These are phyloP conservation scores for Eueides isabella DNA, from an alignment of 1,140 invertebrate species.

Conservation along the genomic window DNA sequence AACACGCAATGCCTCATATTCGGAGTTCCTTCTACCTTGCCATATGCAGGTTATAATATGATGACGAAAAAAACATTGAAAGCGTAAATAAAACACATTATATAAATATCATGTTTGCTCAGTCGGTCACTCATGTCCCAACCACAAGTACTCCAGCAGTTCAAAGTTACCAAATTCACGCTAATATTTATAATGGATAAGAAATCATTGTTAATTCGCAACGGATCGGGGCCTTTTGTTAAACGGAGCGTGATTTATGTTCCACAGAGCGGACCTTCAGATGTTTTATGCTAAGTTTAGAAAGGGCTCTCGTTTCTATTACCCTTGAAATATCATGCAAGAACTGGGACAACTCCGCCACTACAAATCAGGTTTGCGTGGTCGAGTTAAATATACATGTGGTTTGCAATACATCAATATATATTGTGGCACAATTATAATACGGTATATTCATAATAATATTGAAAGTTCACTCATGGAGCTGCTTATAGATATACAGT, in stretches of 20 bases:
- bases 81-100: not conserved
- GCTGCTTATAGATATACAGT: too few relatives aligned
- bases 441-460: too few relatives aligned
- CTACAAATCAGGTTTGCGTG: not conserved
- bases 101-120: not conserved
- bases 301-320: slow-evolving; percentile 10
- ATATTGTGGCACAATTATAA: too few relatives aligned
- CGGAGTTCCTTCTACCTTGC: not conserved
- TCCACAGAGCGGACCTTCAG: slow-evolving; percentile 11
- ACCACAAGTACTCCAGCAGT: not conserved
- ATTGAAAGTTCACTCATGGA: too few relatives aligned
- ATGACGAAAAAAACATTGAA: too few relatives aligned
- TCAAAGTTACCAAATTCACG: not conserved
- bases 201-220: slow-evolving; percentile 13
- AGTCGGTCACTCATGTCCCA: not conserved
- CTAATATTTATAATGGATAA: slow-evolving; percentile 10
- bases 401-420: too few relatives aligned
- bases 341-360: slow-evolving; percentile 5
- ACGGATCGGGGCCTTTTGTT: slow-evolving; percentile 12
- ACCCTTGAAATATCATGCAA: slow-evolving; percentile 6
- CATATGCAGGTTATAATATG: not conserved
- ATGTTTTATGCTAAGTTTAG: slow-evolving; percentile 13
- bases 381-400: not conserved
- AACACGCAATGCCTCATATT: too few relatives aligned
- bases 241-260: slow-evolving; percentile 10